These are phyloP conservation scores for Lipophrys pholis DNA, from an alignment of 2,113 vertebrate species.

Conservation along the genomic window DNA sequence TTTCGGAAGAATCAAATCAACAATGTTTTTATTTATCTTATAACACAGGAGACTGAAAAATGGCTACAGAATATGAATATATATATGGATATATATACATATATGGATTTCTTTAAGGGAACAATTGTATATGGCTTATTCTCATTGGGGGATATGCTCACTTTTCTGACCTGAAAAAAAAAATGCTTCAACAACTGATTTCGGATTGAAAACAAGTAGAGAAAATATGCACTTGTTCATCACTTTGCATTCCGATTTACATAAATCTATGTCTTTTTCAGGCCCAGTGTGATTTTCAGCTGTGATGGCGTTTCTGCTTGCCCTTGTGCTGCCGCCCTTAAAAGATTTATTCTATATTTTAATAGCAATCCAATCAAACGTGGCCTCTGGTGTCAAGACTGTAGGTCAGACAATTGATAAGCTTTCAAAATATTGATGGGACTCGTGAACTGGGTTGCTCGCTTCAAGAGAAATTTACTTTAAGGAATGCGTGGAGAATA, in stretches of 20 bases:
- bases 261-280: slow-evolving; percentile 48
- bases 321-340: slow-evolving; percentile 40
- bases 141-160: too few relatives aligned
- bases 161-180: not conserved
- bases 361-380: slow-evolving; percentile 59
- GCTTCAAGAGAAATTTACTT: slow-evolving; percentile 33
- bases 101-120: not conserved
- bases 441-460: slow-evolving; percentile 30
- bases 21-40: too few relatives aligned
- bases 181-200: not conserved
- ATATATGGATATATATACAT: too few relatives aligned
- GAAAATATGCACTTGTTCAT: not conserved
- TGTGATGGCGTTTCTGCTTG: slow-evolving; percentile 35
- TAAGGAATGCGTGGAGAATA: slow-evolving; percentile 5
- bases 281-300: slow-evolving; percentile 19
- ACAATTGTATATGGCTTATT: too few relatives aligned
- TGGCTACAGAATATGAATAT: not conserved
- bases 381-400: slow-evolving; percentile 64
- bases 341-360: slow-evolving; percentile 60
- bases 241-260: slow-evolving; percentile 20
- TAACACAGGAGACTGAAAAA: too few relatives aligned
- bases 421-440: slow-evolving; percentile 62
- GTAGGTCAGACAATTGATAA: slow-evolving; percentile 65
- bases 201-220: too few relatives aligned
- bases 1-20: too few relatives aligned